Evolutionary conservation across 1,140 invertebrate species (phyloP), one percentile per base, ranked within the genome.

Genomic region (Thalassaphorura encarpata): DNA sequence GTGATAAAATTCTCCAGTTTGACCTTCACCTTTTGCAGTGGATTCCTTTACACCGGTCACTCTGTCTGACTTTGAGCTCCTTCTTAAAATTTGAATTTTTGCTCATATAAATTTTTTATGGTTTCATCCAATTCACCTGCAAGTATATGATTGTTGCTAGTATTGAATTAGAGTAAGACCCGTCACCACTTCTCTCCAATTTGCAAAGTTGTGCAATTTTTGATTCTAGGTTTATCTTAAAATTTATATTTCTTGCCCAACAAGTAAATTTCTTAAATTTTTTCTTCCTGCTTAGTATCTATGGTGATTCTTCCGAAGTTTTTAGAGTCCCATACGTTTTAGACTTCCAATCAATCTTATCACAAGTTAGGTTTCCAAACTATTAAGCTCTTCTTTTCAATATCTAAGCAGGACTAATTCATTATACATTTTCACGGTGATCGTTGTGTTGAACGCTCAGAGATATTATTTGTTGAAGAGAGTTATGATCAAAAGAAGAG

Each of bases 21-120:
- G 78, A 72, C 94, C 88, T 69, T 96, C 91, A 71, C 87, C 92
- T 71, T 88, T 89, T 13, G 89, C 84, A 1, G 94, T 79, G 45
- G 83, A 78, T 68, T 95, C 91, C 21, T 89, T 78, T 45, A 93
- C 78, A 62, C 81, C 83, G 21, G 80, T 81, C 1, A 91, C 76
- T 48, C 74, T 72, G 47, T 84, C 83, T 31, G 79, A 79, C 1
- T 72, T 88, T 89, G 6, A 89, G 79, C 18, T 80, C 79, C 27
- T 78, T 74, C 60, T 81, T 79, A 16, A 92, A 77, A 49, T 74
- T 75, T 62, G 80, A 80, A 70, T 92, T 87, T 64, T 83, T 79
- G 51, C 86, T 78, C 52, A 79, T 80, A 54, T 89, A 77, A 3
- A 76, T 79, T 1, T 78, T n/a, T 79, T 0, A 85, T 80, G 5